Base-by-base conservation (phyloP, 23 tunicate genomes). In the Styela clava region DNA sequence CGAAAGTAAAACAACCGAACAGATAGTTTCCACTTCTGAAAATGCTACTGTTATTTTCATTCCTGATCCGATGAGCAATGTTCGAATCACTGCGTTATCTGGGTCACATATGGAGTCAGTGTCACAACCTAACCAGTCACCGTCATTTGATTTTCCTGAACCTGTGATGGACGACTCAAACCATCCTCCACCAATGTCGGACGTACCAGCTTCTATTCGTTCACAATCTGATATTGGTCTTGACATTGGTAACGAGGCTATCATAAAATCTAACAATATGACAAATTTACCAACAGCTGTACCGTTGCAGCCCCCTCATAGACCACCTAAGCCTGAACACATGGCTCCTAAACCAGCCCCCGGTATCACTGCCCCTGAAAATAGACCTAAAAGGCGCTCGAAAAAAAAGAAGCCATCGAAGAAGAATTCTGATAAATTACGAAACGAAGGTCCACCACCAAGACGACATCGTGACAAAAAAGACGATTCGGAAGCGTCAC, bases 201-300 rank as follows among this genome's bases (percentile, higher is more conserved):
- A 44, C 7, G 12, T 44, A 7, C 56, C 56, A 5, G 9, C 56
- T 7, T 44, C 56, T 5, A 44, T 44, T 44, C 56, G 56, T 44
- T 44, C 56, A 12, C 56, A 44, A 12, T 67, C 71, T 1, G 81
- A 76, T 24, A 44, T 76, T 37, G 24, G 65, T 7, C 63, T 76
- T 1, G 81, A 76, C n/a, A 44, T 76, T 16, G 81, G 65, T 9
- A 76, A 76, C 64, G 81, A 76, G 44, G 52, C 81, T 0, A 76
- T 76, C 9, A 76, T 76, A 76, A 76, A 76, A 76, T 76, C 81
- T 37, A 35, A 27, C 64, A 44, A 52, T 33, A 1, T 76, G 12
- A 52, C 64, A 21, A 31, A 33, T 0, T 16, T 64, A 0, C 24
- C 27, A 0, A 64, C 64, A 24, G 64, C 30, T 1, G 0, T 52